Conservation (phyloP, 1,140 invertebrate genomes). For the Trachymyrmex cornetzi region DNA sequence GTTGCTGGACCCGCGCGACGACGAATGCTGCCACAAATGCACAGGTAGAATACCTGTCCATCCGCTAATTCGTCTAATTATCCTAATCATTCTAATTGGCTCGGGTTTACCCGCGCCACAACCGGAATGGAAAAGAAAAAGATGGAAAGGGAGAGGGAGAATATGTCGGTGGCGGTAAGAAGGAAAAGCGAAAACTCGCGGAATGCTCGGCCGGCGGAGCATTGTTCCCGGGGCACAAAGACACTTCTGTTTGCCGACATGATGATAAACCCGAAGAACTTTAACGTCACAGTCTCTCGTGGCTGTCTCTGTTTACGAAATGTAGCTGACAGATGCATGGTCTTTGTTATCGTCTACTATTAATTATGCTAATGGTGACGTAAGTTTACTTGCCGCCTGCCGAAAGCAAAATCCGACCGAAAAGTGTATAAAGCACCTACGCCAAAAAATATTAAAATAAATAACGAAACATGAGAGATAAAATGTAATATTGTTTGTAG, state of each 20-base stretch:
- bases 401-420: constrained; percentile 23
- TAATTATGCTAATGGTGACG: constrained; percentile 80
- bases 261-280: constrained; percentile 77
- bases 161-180: constrained; percentile 14
- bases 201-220: constrained; percentile 68
- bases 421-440: constrained; percentile 10
- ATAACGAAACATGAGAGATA: neutral
- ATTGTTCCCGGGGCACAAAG: constrained; percentile 80
- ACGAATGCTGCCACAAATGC: constrained; percentile 90
- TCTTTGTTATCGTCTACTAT: constrained; percentile 73
- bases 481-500: neutral
- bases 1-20: constrained; percentile 87
- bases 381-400: constrained; percentile 65
- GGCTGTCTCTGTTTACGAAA: constrained; percentile 75
- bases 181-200: constrained; percentile 51
- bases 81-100: constrained; percentile 51
- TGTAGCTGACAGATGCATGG: constrained; percentile 71
- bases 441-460: neutral
- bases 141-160: neutral
- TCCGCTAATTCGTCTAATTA: constrained; percentile 50
- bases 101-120: neutral
- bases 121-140: neutral
- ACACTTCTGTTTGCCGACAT: constrained; percentile 76
- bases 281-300: constrained; percentile 55
- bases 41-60: constrained; percentile 88